A percentile compares a stretch with the other conserved stretches of the same genome.
Conservation (phyloP, 2,888 invertebrate genomes). For the Prosapia bicincta region DNA sequence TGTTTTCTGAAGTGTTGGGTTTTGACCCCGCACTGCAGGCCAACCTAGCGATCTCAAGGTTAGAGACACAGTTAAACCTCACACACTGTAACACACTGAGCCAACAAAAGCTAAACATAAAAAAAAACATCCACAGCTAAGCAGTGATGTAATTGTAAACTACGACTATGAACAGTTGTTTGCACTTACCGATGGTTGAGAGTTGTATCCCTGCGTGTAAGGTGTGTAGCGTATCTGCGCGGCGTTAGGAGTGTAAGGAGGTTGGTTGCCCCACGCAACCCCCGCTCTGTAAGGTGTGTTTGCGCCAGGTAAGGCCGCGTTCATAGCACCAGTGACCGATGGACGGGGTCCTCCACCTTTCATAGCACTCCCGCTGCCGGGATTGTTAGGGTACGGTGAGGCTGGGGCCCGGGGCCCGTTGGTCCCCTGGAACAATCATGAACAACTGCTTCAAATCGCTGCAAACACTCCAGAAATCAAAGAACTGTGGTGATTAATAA, state of each 20-base stretch:
- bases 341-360: slow-evolving; percentile 15
- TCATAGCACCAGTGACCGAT: slow-evolving; percentile 1
- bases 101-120: too few species aligned
- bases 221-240: slow-evolving; percentile 20
- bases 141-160: too few species aligned
- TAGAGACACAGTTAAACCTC: too few species aligned
- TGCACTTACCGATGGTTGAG: slow-evolving; percentile 32
- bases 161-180: too few species aligned
- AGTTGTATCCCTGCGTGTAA: slow-evolving; percentile 29
- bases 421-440: slow-evolving; percentile 27
- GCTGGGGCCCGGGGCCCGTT: slow-evolving; percentile 19
- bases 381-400: slow-evolving; percentile 14
- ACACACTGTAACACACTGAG: too few species aligned
- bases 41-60: too few species aligned
- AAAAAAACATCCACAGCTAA: too few species aligned
- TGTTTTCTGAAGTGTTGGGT: too few species aligned
- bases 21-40: too few species aligned
- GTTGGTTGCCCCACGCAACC: slow-evolving; percentile 20
- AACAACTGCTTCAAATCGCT: too few species aligned
- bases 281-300: slow-evolving; percentile 30
- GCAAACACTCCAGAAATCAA: too few species aligned
- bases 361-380: slow-evolving; percentile 16
- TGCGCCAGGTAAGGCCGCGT: not conserved
- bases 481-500: too few species aligned
- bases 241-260: slow-evolving; percentile 16